Conservation (phyloP, 2,888 invertebrate species). For the Dynastes hyllus region DNA sequence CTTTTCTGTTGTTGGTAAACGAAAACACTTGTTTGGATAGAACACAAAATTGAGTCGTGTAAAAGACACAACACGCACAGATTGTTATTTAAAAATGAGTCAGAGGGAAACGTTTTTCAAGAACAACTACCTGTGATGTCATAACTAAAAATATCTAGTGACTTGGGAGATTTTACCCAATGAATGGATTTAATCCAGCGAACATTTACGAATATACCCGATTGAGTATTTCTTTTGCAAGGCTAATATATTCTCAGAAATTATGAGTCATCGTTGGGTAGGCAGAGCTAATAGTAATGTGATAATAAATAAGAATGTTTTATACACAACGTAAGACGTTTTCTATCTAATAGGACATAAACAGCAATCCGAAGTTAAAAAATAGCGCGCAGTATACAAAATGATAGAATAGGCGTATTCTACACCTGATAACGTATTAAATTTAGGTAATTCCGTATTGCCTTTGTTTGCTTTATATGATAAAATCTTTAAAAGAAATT, state of each 20-base stretch:
- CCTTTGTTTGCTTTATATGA: too few species aligned
- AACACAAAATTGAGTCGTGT: conserved; percentile 52
- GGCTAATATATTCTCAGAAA: conserved; percentile 56
- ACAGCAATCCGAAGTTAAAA: neutral
- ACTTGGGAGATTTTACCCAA: conserved; percentile 57
- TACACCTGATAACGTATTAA: too few species aligned
- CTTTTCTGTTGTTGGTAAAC: conserved; percentile 44
- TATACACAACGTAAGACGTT: conserved; percentile 6
- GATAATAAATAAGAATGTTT: conserved; percentile 12
- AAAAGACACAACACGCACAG: conserved; percentile 61
- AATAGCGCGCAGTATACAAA: neutral
- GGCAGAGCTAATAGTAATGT: conserved; percentile 34
- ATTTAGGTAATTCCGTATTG: too few species aligned
- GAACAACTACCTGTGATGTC: conserved; percentile 71
- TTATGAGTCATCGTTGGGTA: conserved; percentile 60
- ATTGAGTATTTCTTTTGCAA: conserved; percentile 42
- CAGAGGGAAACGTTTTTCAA: conserved; percentile 70
- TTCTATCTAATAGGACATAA: neutral
- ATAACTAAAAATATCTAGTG: conserved; percentile 69
- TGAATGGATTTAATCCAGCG: conserved; percentile 49
- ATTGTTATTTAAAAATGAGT: conserved; percentile 61
- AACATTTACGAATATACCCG: conserved; percentile 53
- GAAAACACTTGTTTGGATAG: conserved; percentile 57
- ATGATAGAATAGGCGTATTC: too few species aligned
- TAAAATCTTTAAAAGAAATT: too few species aligned